Evolutionary conservation across 2,797 vertebrate species (phyloP).

Genomic region (Novumbra hubbsi): DNA sequence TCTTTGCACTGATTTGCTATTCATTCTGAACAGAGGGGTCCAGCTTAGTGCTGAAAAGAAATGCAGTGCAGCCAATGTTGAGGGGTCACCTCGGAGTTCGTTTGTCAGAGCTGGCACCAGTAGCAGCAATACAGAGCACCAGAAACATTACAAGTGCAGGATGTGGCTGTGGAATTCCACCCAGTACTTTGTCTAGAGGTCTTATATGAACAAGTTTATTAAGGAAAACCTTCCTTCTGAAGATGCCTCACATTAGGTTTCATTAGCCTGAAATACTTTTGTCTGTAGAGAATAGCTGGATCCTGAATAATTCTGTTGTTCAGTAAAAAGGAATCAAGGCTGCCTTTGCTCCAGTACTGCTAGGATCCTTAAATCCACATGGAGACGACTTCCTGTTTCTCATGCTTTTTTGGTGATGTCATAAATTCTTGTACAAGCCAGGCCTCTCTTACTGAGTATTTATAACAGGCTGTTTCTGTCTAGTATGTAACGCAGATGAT

Average conservation of each 20-base stretch:
- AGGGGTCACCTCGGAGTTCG: conserved; percentile 25
- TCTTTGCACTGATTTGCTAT: conserved; percentile 21
- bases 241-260: background rate
- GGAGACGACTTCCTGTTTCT: conserved; percentile 74
- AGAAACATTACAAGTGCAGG: background rate
- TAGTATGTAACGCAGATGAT: conserved; percentile 48
- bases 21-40: conserved; percentile 20
- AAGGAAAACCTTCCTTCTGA: background rate
- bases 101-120: conserved; percentile 17
- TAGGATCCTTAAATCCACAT: conserved; percentile 62
- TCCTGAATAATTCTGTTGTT: background rate
- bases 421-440: conserved; percentile 68
- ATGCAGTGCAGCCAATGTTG: conserved; percentile 19
- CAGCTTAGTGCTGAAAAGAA: conserved; percentile 23
- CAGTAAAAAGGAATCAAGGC: background rate
- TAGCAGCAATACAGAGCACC: background rate
- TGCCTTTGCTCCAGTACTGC: conserved; percentile 35
- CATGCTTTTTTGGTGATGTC: conserved; percentile 73
- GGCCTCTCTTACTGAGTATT: conserved; percentile 48
- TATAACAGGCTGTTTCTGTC: conserved; percentile 58
- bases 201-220: background rate
- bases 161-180: conserved; percentile 9
- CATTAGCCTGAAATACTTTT: background rate
- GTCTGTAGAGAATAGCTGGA: background rate
- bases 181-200: background rate